These are phyloP conservation scores for Ardeotis arabs DNA, from an alignment of 2,113 vertebrate genomes.

Conservation along the genomic window DNA sequence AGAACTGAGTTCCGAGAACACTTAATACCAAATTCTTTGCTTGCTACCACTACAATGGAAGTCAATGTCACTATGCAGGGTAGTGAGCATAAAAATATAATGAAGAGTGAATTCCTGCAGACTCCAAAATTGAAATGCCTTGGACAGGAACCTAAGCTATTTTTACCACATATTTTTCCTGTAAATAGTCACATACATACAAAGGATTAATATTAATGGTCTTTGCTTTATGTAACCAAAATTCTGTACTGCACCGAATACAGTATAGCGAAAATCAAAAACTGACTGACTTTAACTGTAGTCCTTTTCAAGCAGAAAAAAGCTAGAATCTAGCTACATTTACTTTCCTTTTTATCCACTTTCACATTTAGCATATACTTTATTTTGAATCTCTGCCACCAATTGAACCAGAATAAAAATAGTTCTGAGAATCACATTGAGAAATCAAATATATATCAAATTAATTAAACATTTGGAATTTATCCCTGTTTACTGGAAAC, in stretches of 20 bases:
- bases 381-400: conserved; percentile 6
- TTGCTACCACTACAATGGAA: neutral
- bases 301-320: neutral
- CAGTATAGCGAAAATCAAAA: neutral
- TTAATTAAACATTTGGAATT: conserved; percentile 57
- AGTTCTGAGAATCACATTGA: conserved; percentile 19
- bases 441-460: conserved; percentile 48
- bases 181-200: neutral
- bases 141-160: neutral
- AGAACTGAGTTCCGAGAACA: neutral
- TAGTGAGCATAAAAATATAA: neutral
- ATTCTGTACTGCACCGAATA: neutral
- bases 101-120: neutral
- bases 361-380: neutral
- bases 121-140: neutral
- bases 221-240: neutral
- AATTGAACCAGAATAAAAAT: conserved; percentile 19
- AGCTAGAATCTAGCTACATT: neutral
- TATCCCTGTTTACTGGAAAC: conserved; percentile 31
- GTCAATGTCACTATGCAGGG: neutral
- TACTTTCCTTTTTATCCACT: neutral
- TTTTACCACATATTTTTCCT: neutral
- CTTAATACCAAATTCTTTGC: neutral
- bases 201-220: neutral
- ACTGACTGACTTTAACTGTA: neutral